Evolutionary conservation across 2,888 invertebrate species (phyloP).

Genomic region (Agrypnus murinus): DNA sequence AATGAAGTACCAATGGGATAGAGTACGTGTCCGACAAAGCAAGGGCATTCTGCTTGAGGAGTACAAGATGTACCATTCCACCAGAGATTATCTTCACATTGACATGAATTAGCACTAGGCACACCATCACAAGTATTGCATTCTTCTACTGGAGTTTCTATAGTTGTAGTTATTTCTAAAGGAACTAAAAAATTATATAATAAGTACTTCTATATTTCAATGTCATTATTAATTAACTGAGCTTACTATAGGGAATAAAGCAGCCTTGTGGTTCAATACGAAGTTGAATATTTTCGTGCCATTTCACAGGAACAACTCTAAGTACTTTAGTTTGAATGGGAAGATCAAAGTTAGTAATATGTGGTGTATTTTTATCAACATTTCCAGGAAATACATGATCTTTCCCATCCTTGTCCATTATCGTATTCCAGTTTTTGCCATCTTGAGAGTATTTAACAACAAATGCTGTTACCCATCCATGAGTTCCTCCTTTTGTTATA

Average conservation of each 20-base stretch:
- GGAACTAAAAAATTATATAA: too few species aligned
- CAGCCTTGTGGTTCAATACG: conserved; percentile 87
- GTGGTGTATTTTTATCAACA: conserved; percentile 77
- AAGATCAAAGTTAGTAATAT: conserved; percentile 80
- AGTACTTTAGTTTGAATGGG: conserved; percentile 83
- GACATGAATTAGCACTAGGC: conserved; percentile 69
- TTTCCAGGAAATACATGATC: conserved; percentile 83
- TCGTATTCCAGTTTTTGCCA: conserved; percentile 81
- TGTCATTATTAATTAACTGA: too few species aligned
- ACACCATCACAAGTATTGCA: conserved; percentile 77
- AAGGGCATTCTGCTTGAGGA: conserved; percentile 89
- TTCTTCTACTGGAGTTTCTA: too few species aligned
- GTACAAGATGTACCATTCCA: conserved; percentile 90
- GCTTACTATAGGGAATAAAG: conserved; percentile 81
- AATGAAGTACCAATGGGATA: conserved; percentile 82
- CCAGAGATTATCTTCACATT: conserved; percentile 74
- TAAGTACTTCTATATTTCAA: too few species aligned
- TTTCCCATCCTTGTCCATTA: conserved; percentile 74
- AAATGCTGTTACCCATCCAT: conserved; percentile 85
- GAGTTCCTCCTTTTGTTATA: conserved; percentile 80
- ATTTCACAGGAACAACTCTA: conserved; percentile 81
- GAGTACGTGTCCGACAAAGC: conserved; percentile 80
- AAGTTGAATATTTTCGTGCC: conserved; percentile 84
- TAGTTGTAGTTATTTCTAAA: too few species aligned
- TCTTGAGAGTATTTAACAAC: conserved; percentile 84